phyloP scores from a whole-genome alignment of 2,113 vertebrate species.

The Nesoenas mayeri region DNA sequence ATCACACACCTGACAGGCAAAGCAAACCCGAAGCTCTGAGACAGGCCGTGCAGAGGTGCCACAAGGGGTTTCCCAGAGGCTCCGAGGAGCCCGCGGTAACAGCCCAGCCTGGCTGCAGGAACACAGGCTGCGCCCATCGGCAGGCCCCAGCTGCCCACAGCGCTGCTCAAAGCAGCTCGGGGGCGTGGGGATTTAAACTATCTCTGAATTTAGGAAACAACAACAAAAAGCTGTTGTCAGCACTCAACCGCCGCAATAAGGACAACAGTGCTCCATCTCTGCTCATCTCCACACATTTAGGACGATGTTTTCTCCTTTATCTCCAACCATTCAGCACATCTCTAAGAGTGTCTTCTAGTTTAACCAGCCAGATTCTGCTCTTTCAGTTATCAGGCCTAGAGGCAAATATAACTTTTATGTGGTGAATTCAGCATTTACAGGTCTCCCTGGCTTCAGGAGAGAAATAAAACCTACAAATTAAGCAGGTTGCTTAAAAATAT shows the following conservation, averaged over 20 bases:
- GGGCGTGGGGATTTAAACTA: not conserved
- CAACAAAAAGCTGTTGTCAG: not conserved
- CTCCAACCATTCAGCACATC: not conserved
- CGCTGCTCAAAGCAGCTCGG: not conserved
- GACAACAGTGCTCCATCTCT: not conserved
- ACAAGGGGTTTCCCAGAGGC: not conserved
- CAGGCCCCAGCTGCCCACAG: not conserved
- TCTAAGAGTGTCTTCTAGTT: not conserved
- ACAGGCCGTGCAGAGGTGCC: not conserved
- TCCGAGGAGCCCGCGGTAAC: rapidly evolving
- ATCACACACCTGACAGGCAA: not conserved
- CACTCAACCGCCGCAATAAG: not conserved
- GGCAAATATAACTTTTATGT: not conserved
- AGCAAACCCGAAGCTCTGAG: not conserved
- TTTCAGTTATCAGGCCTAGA: not conserved
- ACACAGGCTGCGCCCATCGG: too few species aligned
- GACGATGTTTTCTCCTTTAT: not conserved
- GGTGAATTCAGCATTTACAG: not conserved
- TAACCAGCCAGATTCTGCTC: not conserved
- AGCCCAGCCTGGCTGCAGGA: not conserved
- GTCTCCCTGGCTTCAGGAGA: not conserved
- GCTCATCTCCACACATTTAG: not conserved
- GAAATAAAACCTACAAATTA: not conserved
- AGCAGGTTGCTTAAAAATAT: not conserved
- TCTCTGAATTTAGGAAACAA: not conserved